Evolutionary conservation across 2,797 vertebrate genomes (phyloP).

Genomic region (Sebastes kiyomatsui): DNA sequence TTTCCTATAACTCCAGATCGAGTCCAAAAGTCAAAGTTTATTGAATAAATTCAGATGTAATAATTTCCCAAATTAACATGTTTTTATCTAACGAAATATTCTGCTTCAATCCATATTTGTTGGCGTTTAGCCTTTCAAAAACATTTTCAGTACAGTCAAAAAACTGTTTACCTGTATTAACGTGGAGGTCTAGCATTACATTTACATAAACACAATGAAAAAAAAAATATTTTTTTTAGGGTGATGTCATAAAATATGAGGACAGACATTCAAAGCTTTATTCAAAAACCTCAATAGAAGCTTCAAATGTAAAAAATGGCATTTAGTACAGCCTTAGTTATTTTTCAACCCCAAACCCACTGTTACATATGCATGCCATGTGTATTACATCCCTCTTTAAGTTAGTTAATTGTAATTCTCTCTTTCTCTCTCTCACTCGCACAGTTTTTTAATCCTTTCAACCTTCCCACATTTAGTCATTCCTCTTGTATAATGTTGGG

Average conservation of each 20-base stretch:
- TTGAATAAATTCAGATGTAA: too few species aligned
- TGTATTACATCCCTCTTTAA: not conserved
- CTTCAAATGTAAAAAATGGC: not conserved
- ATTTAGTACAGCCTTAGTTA: not conserved
- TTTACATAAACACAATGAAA: too few species aligned
- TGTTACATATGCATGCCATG: not conserved
- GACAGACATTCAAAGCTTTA: not conserved
- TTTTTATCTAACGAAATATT: too few species aligned
- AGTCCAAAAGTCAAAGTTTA: too few species aligned
- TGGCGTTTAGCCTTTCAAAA: not conserved
- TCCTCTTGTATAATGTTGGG: not conserved
- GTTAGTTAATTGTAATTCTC: not conserved
- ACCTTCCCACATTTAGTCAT: not conserved
- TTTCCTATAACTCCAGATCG: too few species aligned
- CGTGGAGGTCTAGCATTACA: not conserved
- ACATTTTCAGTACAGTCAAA: not conserved
- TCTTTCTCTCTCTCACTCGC: not conserved
- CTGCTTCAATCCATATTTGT: not conserved
- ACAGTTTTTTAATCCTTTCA: not conserved
- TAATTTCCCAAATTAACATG: too few species aligned
- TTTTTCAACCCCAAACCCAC: not conserved
- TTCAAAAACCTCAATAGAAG: not conserved
- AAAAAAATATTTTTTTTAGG: too few species aligned
- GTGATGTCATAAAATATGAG: too few species aligned
- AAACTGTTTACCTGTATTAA: not conserved